A percentile compares a stretch with the other conserved stretches of the same genome.
These are phyloP conservation scores for Axinella damicornis DNA, from an alignment of 37 sponge, comb jelly and placozoan species.

Conservation along the genomic window DNA sequence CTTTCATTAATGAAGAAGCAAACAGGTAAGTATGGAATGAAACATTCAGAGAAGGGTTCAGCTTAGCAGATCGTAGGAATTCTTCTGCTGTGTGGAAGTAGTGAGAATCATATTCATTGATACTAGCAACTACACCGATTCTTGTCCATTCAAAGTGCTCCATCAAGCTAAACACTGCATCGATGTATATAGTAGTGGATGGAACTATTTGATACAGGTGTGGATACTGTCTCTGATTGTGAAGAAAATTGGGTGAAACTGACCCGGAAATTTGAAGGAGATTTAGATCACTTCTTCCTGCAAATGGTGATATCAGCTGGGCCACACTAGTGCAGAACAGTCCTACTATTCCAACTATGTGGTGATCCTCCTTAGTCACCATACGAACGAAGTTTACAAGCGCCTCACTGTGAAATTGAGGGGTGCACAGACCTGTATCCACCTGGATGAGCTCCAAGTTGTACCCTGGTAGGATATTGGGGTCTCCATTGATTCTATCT, in stretches of 20 bases:
- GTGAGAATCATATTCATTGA: not conserved
- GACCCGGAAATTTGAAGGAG: too few species aligned
- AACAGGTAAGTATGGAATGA: too few species aligned
- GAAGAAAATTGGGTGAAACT: too few species aligned
- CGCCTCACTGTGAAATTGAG: not conserved
- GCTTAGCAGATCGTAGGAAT: too few species aligned
- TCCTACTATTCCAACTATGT: too few species aligned
- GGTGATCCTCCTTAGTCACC: not conserved
- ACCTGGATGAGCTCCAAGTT: too few species aligned
- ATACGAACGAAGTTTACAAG: not conserved
- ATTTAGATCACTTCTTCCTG: not conserved
- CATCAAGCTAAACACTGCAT: not conserved
- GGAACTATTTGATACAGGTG: too few species aligned
- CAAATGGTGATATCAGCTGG: not conserved
- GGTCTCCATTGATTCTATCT: slow-evolving; percentile 36
- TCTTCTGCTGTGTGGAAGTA: too few species aligned
- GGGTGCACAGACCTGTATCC: not conserved
- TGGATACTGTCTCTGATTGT: too few species aligned
- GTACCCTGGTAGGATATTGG: not conserved
- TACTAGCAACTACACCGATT: not conserved
- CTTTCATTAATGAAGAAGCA: too few species aligned
- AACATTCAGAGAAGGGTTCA: too few species aligned
- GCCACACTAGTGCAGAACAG: too few species aligned
- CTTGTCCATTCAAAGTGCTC: slow-evolving; percentile 17
- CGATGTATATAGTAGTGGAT: not conserved